phyloP scores from a whole-genome alignment of 2,113 vertebrate genomes.

The Ammodytes dubius region DNA sequence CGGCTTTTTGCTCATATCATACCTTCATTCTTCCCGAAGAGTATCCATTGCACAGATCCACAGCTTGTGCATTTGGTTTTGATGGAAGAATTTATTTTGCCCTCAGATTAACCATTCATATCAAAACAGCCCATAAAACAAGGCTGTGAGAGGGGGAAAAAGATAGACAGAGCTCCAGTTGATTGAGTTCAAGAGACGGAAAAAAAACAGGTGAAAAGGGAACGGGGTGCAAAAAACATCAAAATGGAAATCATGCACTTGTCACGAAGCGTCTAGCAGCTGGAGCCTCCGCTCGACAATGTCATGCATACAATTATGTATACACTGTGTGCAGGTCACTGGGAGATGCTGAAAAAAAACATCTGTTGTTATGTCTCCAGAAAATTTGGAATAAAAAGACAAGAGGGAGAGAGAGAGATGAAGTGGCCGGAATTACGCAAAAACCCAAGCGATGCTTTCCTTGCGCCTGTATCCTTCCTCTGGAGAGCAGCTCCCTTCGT shows the following conservation, averaged over 20 bases:
- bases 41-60: slow-evolving; percentile 56
- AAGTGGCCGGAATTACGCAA: slow-evolving; percentile 45
- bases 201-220: slow-evolving; percentile 49
- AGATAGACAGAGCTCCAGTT: slow-evolving; percentile 42
- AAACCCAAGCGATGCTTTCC: slow-evolving; percentile 51
- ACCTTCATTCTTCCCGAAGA: slow-evolving; percentile 69
- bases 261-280: slow-evolving; percentile 81
- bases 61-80: slow-evolving; percentile 37
- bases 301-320: slow-evolving; percentile 77
- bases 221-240: slow-evolving; percentile 49
- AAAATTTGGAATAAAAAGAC: not conserved
- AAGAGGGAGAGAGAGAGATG: not conserved
- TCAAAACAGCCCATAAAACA: slow-evolving; percentile 61
- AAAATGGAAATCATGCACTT: slow-evolving; percentile 79
- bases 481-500: slow-evolving; percentile 67
- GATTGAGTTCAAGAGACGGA: slow-evolving; percentile 38
- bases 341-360: slow-evolving; percentile 72
- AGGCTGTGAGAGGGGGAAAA: slow-evolving; percentile 20
- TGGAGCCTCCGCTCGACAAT: slow-evolving; percentile 77
- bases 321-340: slow-evolving; percentile 67
- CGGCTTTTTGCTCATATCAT: slow-evolving; percentile 48
- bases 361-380: slow-evolving; percentile 76
- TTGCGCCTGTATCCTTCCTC: slow-evolving; percentile 62
- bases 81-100: slow-evolving; percentile 50
- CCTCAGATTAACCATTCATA: slow-evolving; percentile 52